Evolutionary conservation across 2,113 vertebrate genomes (phyloP).

Genomic region (Ifrita kowaldi): DNA sequence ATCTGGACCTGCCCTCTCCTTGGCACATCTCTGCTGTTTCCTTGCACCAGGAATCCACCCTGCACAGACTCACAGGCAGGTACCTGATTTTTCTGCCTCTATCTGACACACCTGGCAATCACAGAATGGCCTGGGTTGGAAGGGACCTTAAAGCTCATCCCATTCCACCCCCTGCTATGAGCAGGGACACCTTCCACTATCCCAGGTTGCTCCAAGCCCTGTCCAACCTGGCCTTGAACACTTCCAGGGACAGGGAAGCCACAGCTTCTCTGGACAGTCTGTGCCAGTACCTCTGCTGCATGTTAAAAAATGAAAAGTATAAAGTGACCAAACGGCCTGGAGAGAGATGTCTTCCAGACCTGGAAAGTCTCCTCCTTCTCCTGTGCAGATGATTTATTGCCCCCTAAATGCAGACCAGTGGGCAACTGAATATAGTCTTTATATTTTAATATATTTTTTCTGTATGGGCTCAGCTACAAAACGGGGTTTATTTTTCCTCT

Average conservation of each 20-base stretch:
- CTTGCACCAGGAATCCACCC: accelerated
- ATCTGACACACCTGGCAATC: neutral
- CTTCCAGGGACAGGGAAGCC: neutral
- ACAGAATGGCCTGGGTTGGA: neutral
- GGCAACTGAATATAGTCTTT: neutral
- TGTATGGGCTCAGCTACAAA: neutral
- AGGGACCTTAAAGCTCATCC: neutral
- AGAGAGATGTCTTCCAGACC: neutral
- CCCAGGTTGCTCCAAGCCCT: neutral
- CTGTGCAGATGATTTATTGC: neutral
- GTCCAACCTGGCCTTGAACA: accelerated
- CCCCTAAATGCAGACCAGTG: neutral
- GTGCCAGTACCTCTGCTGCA: neutral
- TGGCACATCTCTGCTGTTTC: accelerated
- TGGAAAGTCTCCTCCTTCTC: neutral
- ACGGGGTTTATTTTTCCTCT: neutral
- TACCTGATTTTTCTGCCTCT: neutral
- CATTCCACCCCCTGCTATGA: neutral
- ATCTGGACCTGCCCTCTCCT: neutral
- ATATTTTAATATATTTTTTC: neutral
- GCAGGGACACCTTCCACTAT: neutral
- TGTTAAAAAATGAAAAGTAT: neutral
- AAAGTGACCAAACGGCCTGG: neutral
- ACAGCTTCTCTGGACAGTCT: accelerated
- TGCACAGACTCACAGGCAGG: neutral